phyloP scores from a whole-genome alignment of 2,797 vertebrate species.

The Allochrocebus solatus region DNA sequence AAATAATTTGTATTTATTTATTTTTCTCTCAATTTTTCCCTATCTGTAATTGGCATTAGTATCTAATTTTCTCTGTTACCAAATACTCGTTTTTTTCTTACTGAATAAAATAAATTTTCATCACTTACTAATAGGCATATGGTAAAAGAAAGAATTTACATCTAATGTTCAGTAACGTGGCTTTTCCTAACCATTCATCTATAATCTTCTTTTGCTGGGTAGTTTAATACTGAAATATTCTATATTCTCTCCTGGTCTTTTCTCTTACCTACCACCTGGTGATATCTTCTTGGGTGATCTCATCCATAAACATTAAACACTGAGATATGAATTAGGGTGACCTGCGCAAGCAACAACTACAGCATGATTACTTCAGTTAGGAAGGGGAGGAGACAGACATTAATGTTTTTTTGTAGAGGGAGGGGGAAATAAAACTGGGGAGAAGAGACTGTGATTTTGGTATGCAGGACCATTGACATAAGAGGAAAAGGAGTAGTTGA shows the following conservation, averaged over 20 bases:
- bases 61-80: constrained; percentile 25
- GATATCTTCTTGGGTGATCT: neutral
- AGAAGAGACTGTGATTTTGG: neutral
- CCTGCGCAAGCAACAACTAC: neutral
- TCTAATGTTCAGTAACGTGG: neutral
- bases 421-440: neutral
- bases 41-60: neutral
- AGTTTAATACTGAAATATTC: neutral
- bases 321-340: neutral
- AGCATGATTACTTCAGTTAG: neutral
- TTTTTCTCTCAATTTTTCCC: neutral
- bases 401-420: neutral
- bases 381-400: neutral
- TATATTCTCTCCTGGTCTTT: neutral
- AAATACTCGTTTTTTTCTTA: neutral
- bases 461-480: neutral
- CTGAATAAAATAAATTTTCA: neutral
- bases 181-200: constrained; percentile 12
- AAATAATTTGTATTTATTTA: neutral
- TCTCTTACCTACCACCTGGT: neutral
- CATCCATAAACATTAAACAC: neutral
- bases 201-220: neutral
- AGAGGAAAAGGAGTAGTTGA: neutral
- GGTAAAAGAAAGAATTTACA: constrained; percentile 21
- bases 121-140: neutral